Base-by-base conservation (phyloP, 1,140 invertebrate genomes). In the Heliothis subflexa region DNA sequence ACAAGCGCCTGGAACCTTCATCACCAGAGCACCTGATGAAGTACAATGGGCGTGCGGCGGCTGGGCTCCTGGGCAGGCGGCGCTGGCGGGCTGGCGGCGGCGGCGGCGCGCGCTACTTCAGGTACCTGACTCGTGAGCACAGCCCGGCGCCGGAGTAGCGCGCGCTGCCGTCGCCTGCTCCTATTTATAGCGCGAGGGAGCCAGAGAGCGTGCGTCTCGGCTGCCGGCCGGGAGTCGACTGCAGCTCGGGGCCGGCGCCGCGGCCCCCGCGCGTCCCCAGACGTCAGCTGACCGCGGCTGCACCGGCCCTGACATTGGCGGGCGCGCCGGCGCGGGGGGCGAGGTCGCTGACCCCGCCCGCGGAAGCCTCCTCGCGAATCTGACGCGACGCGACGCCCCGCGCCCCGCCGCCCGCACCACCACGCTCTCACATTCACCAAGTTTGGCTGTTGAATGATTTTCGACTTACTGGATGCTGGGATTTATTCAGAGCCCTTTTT, bases 11-110 rank as follows among this genome's bases (percentile, higher is more conserved):
- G 98, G 97, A 97, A 96, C 94, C 87, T 89, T 95, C 93, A 95
- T 95, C 96, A 98, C 98, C 98, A 98, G 98, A 98, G 98, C 98
- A 98, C 98, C 98, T 98, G 98, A 98, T 98, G 98, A 98, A 98
- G 98, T 98, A 98, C 98, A 98, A 98, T 98, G 97, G 97, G 97
- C 97, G 97, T 97, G 97, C 96, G 96, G 96, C 96, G 96, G 93
- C 81, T 84, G 74, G 70, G 78, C 59, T 62, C 21, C 9, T 25
- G 40, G 18, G 25, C 73, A 50, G 82, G 72, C 33, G 33, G 21
- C 33, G 71, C 45, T 78, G 21, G 80, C 72, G 78, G 81, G 12
- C 33, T 40, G 21, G 73, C 84, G 89, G 90, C 86, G 88, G 90
- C 88, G 95, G 95, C 97, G 95, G 95, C 97, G 97, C 98, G 98